Evolutionary conservation across 64 coral and sea anemone species (phyloP).

Genomic region (Astreopora myriophthalma): DNA sequence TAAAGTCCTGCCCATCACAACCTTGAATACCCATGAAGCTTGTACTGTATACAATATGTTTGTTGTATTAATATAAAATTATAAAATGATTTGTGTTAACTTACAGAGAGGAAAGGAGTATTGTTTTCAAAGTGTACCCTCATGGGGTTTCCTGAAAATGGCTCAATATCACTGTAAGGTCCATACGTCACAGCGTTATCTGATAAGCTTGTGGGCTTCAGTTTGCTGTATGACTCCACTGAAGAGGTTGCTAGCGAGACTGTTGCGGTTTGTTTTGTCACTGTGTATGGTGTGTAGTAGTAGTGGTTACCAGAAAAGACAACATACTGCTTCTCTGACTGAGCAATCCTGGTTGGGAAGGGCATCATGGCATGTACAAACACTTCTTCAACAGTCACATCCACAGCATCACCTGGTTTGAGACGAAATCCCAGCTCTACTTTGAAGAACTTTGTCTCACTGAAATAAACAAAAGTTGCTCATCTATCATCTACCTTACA

Average conservation of each 20-base stretch:
- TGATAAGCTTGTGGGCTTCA: conserved; percentile 77
- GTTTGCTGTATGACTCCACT: conserved; percentile 88
- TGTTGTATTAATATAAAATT: background rate
- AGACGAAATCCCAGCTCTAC: conserved; percentile 61
- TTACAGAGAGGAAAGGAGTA: conserved; percentile 94
- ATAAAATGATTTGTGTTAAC: background rate
- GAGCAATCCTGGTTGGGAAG: conserved; percentile 86
- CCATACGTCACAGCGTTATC: conserved; percentile 87
- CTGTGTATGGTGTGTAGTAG: conserved; percentile 76
- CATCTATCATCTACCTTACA: background rate
- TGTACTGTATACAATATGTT: too few relatives aligned
- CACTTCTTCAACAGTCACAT: conserved; percentile 79
- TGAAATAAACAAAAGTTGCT: conserved; percentile 3
- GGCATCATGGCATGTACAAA: conserved; percentile 90
- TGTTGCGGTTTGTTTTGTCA: conserved; percentile 86
- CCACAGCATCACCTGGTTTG: conserved; percentile 64
- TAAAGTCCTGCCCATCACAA: too few relatives aligned
- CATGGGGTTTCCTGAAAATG: conserved; percentile 77
- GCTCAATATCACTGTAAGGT: conserved; percentile 80
- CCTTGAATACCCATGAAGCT: too few relatives aligned
- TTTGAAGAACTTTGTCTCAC: conserved; percentile 69
- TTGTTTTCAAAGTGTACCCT: conserved; percentile 98
- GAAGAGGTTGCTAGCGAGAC: conserved; percentile 85
- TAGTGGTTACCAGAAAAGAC: conserved; percentile 95
- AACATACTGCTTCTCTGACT: conserved; percentile 92